Evolutionary conservation across 1,140 invertebrate species (phyloP), one percentile per base, ranked within the genome.

Genomic region (Anastrepha ludens): DNA sequence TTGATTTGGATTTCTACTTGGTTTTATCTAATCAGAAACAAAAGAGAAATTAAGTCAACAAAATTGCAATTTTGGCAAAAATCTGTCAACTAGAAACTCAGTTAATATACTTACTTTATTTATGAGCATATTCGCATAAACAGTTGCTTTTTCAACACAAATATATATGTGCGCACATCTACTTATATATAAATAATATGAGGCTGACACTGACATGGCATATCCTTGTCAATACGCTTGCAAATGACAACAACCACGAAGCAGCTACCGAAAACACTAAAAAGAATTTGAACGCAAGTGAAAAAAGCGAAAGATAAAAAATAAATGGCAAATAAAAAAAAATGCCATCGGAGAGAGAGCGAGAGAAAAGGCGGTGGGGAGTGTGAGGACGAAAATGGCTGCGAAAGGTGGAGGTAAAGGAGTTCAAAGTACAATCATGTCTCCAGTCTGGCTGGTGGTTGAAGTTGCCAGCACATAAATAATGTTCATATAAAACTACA

Each of bases 381-480:
- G 29, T 39, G 39, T 9, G 2, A 7, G 47, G 50, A 3, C 50
- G 50, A 8, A 55, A 11, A 55, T 55, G 11, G 11, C 11, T 55
- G 50, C 74, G 20, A 7, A 3, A n/a, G n/a, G 7, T 74, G 3
- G 44, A n/a, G 70, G 44, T 17, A 62, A 62, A 62, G n/a, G 60
- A 15, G 60, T 29, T 47, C 44, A 81, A 81, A 81, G 11, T 55
- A 55, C 44, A 81, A 81, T 55, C 47, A 81, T 15, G 74, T 81
- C 74, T 81, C 74, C 74, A 81, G 74, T 81, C 50, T 81, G 74
- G 11, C 74, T 81, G 74, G 74, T 81, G n/a, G 50, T 58, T 81
- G 47, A 81, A 81, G 74, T 81, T 50, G 74, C 47, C 17, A 81
- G 74, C 39, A 74, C 41, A 74, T 74, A 74, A 74, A 74, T 74